Conservation (phyloP, 2,797 vertebrate genomes). For the Tokudaia tokunoshimensis region DNA sequence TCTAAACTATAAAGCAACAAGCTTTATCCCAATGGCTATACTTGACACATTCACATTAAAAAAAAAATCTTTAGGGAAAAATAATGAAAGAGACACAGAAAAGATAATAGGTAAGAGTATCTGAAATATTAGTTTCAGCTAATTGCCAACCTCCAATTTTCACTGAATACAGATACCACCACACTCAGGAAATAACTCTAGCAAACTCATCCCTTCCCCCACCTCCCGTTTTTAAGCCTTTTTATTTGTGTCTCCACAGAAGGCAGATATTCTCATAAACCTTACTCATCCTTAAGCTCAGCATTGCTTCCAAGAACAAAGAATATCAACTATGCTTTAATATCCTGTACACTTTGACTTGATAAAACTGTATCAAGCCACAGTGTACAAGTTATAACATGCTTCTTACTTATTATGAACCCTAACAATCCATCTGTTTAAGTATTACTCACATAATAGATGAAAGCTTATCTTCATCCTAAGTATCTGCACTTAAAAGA, state of each 20-base stretch:
- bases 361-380: neutral
- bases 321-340: neutral
- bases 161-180: neutral
- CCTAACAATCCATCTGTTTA: neutral
- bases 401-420: slow-evolving; percentile 19
- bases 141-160: neutral
- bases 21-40: neutral
- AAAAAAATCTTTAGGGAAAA: neutral
- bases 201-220: neutral
- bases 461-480: neutral
- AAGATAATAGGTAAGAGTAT: neutral
- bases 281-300: neutral
- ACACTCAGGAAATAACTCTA: neutral
- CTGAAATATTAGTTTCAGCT: neutral
- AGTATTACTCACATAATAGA: slow-evolving; percentile 42
- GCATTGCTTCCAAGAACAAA: neutral
- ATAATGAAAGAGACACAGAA: neutral
- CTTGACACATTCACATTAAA: neutral
- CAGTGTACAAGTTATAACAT: neutral
- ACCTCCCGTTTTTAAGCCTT: neutral
- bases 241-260: slow-evolving; percentile 28
- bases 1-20: neutral
- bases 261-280: neutral
- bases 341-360: neutral
- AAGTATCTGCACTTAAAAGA: neutral